phyloP scores from a whole-genome alignment of 2,797 vertebrate species.

The Loriculus beryllinus region DNA sequence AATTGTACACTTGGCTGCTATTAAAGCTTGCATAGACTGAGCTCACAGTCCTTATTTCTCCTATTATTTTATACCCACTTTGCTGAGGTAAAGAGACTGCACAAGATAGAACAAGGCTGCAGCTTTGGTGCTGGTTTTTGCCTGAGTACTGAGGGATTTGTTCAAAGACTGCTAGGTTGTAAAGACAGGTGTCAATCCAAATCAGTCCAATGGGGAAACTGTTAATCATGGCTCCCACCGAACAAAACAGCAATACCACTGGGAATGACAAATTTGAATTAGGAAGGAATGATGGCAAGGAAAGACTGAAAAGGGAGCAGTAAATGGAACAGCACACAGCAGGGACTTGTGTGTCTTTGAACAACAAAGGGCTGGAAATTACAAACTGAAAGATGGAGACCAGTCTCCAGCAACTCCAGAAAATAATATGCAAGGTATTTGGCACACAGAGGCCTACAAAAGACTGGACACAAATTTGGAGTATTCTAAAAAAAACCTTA shows the following conservation, averaged over 20 bases:
- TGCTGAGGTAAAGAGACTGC: not conserved
- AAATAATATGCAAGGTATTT: not conserved
- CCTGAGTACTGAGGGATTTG: not conserved
- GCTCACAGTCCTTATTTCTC: not conserved
- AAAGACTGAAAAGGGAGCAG: not conserved
- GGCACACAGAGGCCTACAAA: not conserved
- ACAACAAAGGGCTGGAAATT: conserved; percentile 29
- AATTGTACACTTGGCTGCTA: not conserved
- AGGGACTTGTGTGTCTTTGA: conserved; percentile 27
- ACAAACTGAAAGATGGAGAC: not conserved
- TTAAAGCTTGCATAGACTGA: not conserved
- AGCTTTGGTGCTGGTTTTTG: not conserved
- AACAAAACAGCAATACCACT: conserved; percentile 19
- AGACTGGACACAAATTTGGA: not conserved
- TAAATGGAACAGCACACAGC: conserved; percentile 43
- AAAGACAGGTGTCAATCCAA: conserved; percentile 21
- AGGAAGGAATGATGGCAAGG: not conserved
- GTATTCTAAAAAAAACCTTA: not conserved
- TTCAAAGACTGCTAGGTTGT: not conserved
- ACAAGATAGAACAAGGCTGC: not conserved
- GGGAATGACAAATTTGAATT: conserved; percentile 19
- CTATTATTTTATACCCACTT: not conserved
- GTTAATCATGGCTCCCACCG: conserved; percentile 7
- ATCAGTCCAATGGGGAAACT: not conserved
- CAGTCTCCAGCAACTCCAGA: not conserved